Evolutionary conservation across 2,888 invertebrate genomes (phyloP).

Genomic region (Conistra vaccinii): DNA sequence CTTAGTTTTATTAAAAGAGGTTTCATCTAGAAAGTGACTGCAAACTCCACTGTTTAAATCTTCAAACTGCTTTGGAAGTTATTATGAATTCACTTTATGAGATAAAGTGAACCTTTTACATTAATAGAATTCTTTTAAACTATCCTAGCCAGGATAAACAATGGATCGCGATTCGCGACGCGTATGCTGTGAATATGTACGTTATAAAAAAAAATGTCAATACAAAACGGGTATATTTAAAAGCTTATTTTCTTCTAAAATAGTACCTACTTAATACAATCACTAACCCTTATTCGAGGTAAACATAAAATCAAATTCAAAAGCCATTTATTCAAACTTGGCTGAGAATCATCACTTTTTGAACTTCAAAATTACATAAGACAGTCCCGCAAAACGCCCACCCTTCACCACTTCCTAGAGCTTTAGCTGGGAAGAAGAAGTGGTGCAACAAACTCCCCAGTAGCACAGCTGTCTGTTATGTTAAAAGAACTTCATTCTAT

Average conservation of each 20-base stretch:
- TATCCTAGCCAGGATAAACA: not conserved
- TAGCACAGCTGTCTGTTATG: not conserved
- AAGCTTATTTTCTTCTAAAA: not conserved
- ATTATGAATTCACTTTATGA: slow-evolving; percentile 15
- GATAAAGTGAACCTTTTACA: not conserved
- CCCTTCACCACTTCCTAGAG: not conserved
- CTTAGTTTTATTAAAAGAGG: slow-evolving; percentile 21
- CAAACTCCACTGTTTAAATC: slow-evolving; percentile 28
- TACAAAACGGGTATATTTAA: not conserved
- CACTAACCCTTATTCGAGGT: not conserved
- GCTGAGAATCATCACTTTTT: too few species aligned
- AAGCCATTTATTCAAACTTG: not conserved
- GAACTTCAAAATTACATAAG: not conserved
- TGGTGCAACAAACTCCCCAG: not conserved
- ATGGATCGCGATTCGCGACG: not conserved
- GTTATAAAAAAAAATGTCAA: not conserved
- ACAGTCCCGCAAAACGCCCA: not conserved
- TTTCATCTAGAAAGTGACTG: slow-evolving; percentile 37
- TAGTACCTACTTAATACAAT: not conserved
- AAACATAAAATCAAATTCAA: not conserved
- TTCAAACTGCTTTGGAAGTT: slow-evolving; percentile 18
- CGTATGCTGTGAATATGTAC: not conserved
- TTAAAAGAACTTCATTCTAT: not conserved
- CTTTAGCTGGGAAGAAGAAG: not conserved
- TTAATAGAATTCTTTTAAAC: not conserved